Base-by-base conservation (phyloP, 2,113 vertebrate genomes). In the Hoplias malabaricus region DNA sequence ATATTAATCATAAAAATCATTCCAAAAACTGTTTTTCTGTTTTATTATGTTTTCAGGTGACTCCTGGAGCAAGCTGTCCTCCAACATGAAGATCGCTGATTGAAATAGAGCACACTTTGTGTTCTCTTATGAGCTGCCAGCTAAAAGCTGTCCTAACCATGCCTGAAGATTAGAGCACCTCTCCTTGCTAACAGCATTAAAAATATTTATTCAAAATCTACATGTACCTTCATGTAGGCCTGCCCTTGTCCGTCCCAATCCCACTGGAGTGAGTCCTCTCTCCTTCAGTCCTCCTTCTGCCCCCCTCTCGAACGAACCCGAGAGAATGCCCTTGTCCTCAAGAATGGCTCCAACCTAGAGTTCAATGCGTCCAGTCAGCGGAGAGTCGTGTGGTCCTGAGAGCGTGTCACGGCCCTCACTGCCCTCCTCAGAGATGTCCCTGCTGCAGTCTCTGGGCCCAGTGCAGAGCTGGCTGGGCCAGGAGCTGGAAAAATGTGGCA, bases 391-490 rank as follows among this genome's bases (percentile, higher is more conserved):
- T 93, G 95, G 94, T 94, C 91, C 94, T 89, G 95, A 94, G 93
- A 94, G 94, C 91, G 91, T 93, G 92, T 92, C 92, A 85, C 88
- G 90, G 92, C 93, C 94, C 87, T 94, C 93, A 80, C 88, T 89
- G 84, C 88, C 96, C 89, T 92, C 92, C 86, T 94, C 95, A 89
- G 95, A 95, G 92, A 99, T 99, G 98, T 98, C 98, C 90, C 93
- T 98, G 90, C 94, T 98, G 87, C 98, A 96, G 90, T 97, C 97
- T 46, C 91, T 99, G 92, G 97, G 95, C 87, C 98, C 98, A 81
- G 97, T 99, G 87, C 97, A 99, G 92, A 98, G 95, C 94, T 99
- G 98, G 98, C 95, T 99, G 87, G 96, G 97, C 87, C 98, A 99
- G 90, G 98, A 99, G 95, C 94, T 99, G 82, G 98, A 99, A 94